A percentile compares a stretch with the other conserved stretches of the same genome.
Conservation (phyloP, 2,113 vertebrate genomes). For the Epinephelus lanceolatus region DNA sequence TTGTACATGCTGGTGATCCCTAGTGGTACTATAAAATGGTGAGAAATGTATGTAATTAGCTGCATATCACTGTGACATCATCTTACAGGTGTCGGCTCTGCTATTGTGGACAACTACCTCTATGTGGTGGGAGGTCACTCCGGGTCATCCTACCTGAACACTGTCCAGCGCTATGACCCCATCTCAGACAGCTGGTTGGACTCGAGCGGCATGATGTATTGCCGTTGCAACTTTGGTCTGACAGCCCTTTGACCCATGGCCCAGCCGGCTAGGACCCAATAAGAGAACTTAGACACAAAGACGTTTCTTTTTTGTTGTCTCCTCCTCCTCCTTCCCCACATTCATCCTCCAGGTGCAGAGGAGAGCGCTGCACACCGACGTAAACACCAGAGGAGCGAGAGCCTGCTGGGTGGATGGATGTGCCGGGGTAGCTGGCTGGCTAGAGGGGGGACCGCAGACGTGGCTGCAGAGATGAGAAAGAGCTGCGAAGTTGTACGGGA, state of each 20-base stretch:
- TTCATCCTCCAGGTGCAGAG: slow-evolving; percentile 70
- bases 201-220: slow-evolving; percentile 96
- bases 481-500: background rate
- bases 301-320: slow-evolving; percentile 68
- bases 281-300: slow-evolving; percentile 64
- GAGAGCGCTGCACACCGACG: slow-evolving; percentile 50
- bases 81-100: slow-evolving; percentile 92
- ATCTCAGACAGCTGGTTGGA: slow-evolving; percentile 96
- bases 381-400: slow-evolving; percentile 47
- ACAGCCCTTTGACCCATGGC: slow-evolving; percentile 92
- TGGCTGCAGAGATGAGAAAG: slow-evolving; percentile 49
- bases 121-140: slow-evolving; percentile 98
- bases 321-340: slow-evolving; percentile 48
- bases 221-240: slow-evolving; percentile 98
- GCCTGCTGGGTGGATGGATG: slow-evolving; percentile 56
- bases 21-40: background rate
- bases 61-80: background rate
- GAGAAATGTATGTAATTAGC: background rate
- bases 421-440: slow-evolving; percentile 52
- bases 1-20: background rate
- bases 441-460: slow-evolving; percentile 54
- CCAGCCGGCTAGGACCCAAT: slow-evolving; percentile 63
- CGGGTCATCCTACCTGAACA: slow-evolving; percentile 97
- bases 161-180: slow-evolving; percentile 96
- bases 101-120: slow-evolving; percentile 95